Percentiles rank a stretch among this genome's conserved stretches.
These are phyloP conservation scores for Panagrolaimus sp. DNA, from an alignment of 1,140 invertebrate species.

Conservation along the genomic window DNA sequence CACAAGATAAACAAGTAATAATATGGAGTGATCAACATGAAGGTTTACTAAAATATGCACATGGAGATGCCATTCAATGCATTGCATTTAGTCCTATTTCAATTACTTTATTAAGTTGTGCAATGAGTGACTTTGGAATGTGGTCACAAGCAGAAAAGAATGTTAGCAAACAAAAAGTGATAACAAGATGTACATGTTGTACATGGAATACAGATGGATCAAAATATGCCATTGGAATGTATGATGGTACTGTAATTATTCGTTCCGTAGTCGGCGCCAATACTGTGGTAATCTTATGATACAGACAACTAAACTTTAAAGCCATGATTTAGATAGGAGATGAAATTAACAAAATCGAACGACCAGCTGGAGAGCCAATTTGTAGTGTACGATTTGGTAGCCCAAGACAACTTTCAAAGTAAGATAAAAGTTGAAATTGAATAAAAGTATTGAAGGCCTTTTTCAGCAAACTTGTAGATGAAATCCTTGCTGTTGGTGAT, in stretches of 20 bases:
- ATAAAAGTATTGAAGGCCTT: too few species aligned
- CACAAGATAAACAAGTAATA: slow-evolving; percentile 92
- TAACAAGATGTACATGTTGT: slow-evolving; percentile 71
- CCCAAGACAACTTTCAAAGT: background rate
- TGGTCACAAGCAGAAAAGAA: slow-evolving; percentile 94
- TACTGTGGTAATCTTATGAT: slow-evolving; percentile 64
- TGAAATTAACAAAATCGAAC: slow-evolving; percentile 79
- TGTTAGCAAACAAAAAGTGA: slow-evolving; percentile 77
- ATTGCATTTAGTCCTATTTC: slow-evolving; percentile 87
- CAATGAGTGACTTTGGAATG: slow-evolving; percentile 82
- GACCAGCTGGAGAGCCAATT: slow-evolving; percentile 72
- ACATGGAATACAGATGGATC: slow-evolving; percentile 85
- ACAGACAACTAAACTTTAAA: slow-evolving; percentile 19
- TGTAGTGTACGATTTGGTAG: slow-evolving; percentile 78
- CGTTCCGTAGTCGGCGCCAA: slow-evolving; percentile 22
- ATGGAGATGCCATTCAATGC: slow-evolving; percentile 90
- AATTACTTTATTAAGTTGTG: slow-evolving; percentile 83
- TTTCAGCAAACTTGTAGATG: slow-evolving; percentile 23
- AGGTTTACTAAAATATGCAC: slow-evolving; percentile 90
- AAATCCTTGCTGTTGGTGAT: slow-evolving; percentile 78
- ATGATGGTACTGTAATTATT: slow-evolving; percentile 67
- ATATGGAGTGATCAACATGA: slow-evolving; percentile 95
- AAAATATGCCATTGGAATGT: slow-evolving; percentile 81
- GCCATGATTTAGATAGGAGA: slow-evolving; percentile 71
- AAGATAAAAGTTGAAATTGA: too few species aligned